phyloP scores from a whole-genome alignment of 2,113 vertebrate species.

The Psettodes erumei region DNA sequence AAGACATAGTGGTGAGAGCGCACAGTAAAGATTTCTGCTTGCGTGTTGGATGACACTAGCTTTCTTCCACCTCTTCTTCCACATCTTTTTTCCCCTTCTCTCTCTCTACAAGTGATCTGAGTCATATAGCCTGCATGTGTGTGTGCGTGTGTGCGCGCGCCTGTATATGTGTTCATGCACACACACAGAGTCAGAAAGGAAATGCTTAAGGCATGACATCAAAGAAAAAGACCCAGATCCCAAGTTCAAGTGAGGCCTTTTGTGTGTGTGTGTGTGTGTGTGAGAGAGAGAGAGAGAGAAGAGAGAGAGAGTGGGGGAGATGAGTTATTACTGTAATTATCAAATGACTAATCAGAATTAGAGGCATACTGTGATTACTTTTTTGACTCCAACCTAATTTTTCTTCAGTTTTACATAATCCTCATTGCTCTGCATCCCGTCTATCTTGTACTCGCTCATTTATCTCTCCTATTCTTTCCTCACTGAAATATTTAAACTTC shows the following conservation, averaged over 20 bases:
- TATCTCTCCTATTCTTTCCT: neutral
- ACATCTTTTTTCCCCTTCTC: neutral
- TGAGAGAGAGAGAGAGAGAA: too few relatives aligned
- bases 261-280: slow-evolving; percentile 14
- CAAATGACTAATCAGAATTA: slow-evolving; percentile 60
- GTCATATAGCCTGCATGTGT: neutral
- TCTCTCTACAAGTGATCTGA: slow-evolving; percentile 39
- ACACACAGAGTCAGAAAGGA: slow-evolving; percentile 17
- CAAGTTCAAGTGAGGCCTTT: slow-evolving; percentile 22
- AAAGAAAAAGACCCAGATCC: slow-evolving; percentile 47
- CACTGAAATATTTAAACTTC: neutral
- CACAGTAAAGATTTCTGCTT: slow-evolving; percentile 21
- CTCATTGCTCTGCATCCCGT: slow-evolving; percentile 11
- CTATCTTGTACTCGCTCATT: slow-evolving; percentile 1
- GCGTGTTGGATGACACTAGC: slow-evolving; percentile 6
- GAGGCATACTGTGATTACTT: slow-evolving; percentile 25
- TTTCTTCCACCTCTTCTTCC: slow-evolving; percentile 13
- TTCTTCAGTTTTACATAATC: slow-evolving; percentile 28
- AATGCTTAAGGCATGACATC: slow-evolving; percentile 42
- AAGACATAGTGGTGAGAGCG: slow-evolving; percentile 40
- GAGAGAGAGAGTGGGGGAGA: neutral
- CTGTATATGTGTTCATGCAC: slow-evolving; percentile 18
- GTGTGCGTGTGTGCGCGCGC: neutral
- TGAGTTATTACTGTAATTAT: slow-evolving; percentile 63
- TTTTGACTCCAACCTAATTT: slow-evolving; percentile 52